These are phyloP conservation scores for Adelphocoris suturalis DNA, from an alignment of 2,888 invertebrate species.

Conservation along the genomic window DNA sequence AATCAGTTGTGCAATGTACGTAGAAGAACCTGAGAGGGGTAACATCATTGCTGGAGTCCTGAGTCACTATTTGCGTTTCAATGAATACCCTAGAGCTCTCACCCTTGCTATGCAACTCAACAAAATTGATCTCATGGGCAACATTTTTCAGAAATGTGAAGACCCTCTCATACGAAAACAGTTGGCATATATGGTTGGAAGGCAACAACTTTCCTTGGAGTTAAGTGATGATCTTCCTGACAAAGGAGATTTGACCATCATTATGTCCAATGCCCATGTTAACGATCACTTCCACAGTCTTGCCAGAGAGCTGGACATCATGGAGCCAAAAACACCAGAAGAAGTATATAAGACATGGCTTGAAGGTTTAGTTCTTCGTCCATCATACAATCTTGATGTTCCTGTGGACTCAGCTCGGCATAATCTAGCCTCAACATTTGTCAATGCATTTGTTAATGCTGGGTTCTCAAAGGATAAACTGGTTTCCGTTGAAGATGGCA, in stretches of 20 bases:
- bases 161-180: constrained; percentile 93
- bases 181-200: constrained; percentile 94
- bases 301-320: constrained; percentile 97
- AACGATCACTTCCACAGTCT: constrained; percentile 95
- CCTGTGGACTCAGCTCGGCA: constrained; percentile 95
- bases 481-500: constrained; percentile 90
- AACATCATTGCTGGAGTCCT: constrained; percentile 90
- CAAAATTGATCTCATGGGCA: constrained; percentile 87
- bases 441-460: constrained; percentile 99
- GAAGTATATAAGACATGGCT: constrained; percentile 99
- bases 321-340: constrained; percentile 99
- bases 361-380: constrained; percentile 81
- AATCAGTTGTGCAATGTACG: constrained; percentile 94
- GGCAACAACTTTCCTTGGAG: constrained; percentile 94
- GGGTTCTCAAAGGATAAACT: constrained; percentile 98
- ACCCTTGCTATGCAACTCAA: constrained; percentile 95
- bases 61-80: constrained; percentile 91
- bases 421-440: constrained; percentile 97
- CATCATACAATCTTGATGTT: constrained; percentile 78
- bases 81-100: constrained; percentile 93
- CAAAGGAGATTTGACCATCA: constrained; percentile 90
- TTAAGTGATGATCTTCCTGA: constrained; percentile 84
- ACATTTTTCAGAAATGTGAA: constrained; percentile 90
- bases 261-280: constrained; percentile 95
- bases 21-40: constrained; percentile 95